These are phyloP conservation scores for Falco columbarius DNA, from an alignment of 2,797 vertebrate genomes.

Conservation along the genomic window DNA sequence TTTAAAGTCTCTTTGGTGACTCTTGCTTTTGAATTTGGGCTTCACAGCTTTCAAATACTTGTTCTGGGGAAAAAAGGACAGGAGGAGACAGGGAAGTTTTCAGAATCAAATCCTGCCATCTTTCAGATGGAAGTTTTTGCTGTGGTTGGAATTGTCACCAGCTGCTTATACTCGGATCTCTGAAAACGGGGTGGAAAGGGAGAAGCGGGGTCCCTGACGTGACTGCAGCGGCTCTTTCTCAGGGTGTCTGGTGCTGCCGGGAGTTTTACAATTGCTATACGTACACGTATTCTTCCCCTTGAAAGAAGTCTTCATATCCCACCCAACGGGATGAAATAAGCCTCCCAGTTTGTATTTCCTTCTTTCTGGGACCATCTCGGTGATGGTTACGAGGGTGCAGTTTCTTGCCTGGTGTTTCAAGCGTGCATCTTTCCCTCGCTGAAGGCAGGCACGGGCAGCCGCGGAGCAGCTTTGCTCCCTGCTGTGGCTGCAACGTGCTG, in stretches of 20 bases:
- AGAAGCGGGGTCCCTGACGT: background rate
- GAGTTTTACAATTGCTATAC: background rate
- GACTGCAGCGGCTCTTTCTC: background rate
- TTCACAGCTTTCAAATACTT: background rate
- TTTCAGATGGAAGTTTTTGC: background rate
- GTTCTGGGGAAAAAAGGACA: background rate
- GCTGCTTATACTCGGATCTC: background rate
- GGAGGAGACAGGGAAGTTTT: background rate
- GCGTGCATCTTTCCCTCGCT: background rate
- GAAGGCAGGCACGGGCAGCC: background rate
- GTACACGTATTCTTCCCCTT: accelerated
- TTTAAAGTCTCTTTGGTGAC: background rate
- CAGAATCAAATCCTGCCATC: background rate
- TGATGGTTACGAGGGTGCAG: background rate
- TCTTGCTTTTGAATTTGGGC: background rate
- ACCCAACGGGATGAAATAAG: background rate
- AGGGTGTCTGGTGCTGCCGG: background rate
- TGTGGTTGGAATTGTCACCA: background rate
- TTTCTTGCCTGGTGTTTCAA: background rate
- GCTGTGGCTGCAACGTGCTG: background rate
- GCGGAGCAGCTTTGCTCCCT: background rate
- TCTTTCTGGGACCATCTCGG: background rate
- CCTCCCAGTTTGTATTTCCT: background rate
- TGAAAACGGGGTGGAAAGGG: background rate
- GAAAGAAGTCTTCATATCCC: background rate